Evolutionary conservation across 2,113 vertebrate genomes (phyloP).

Genomic region (Aldabrachelys gigantea): DNA sequence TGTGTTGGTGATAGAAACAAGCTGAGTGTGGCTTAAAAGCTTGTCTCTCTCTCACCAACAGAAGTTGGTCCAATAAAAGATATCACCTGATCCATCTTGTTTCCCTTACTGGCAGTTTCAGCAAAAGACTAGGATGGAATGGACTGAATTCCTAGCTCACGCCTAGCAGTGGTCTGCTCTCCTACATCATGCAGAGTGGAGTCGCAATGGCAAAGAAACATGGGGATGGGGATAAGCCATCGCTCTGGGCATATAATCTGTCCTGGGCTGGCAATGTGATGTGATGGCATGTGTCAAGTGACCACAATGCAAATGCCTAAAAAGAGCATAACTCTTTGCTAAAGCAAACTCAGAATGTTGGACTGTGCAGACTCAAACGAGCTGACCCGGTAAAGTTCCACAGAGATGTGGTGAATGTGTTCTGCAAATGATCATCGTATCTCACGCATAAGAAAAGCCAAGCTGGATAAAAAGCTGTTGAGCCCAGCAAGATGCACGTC

Average conservation of each 20-base stretch:
- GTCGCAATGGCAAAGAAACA: neutral
- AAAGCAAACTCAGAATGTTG: neutral
- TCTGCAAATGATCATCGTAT: neutral
- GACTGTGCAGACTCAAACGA: neutral
- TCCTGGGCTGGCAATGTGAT: neutral
- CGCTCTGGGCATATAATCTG: neutral
- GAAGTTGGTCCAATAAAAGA: too few species aligned
- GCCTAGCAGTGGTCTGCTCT: neutral
- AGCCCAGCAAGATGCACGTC: neutral
- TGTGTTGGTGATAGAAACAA: too few species aligned
- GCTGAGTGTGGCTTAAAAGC: too few species aligned
- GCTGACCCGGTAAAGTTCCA: neutral
- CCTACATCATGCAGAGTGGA: neutral
- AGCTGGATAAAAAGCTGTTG: neutral
- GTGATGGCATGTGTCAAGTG: neutral
- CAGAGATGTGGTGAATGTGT: neutral
- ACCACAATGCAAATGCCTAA: neutral
- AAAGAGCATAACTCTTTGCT: neutral
- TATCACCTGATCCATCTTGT: neutral
- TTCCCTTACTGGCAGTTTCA: neutral
- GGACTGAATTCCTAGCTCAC: neutral
- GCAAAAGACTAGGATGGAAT: neutral
- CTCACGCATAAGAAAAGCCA: neutral
- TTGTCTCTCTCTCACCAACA: too few species aligned
- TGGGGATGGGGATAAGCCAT: neutral